Evolutionary conservation across 2,113 vertebrate genomes (phyloP).

Genomic region (Falcunculus frontatus): DNA sequence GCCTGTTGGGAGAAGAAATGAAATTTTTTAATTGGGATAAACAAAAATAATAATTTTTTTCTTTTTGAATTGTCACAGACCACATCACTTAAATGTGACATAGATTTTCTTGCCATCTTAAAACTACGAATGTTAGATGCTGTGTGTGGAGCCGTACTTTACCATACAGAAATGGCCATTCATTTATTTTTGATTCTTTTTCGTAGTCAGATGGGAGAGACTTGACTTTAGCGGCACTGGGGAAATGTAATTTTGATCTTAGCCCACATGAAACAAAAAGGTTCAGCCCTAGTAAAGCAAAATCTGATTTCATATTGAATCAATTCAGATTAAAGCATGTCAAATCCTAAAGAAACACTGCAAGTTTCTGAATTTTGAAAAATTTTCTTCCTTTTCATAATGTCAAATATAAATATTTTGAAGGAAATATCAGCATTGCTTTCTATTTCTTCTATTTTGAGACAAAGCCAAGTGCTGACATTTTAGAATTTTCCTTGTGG

Average conservation of each 20-base stretch:
- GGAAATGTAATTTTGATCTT: neutral
- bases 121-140: neutral
- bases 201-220: neutral
- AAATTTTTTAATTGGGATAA: neutral
- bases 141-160: neutral
- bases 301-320: neutral
- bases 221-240: neutral
- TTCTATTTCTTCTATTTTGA: neutral
- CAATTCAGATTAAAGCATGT: neutral
- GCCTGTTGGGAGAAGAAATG: neutral
- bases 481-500: neutral
- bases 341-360: neutral
- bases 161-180: neutral
- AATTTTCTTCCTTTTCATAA: neutral
- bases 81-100: neutral
- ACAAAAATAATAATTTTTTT: neutral
- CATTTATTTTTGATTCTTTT: neutral
- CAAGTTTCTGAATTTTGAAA: neutral
- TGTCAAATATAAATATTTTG: neutral
- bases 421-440: neutral
- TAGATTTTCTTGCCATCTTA: neutral
- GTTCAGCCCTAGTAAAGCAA: neutral
- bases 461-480: neutral
- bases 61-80: neutral
- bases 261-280: neutral